Base-by-base conservation (phyloP, 1,140 invertebrate genomes). In the Apocrypta bakeri region DNA sequence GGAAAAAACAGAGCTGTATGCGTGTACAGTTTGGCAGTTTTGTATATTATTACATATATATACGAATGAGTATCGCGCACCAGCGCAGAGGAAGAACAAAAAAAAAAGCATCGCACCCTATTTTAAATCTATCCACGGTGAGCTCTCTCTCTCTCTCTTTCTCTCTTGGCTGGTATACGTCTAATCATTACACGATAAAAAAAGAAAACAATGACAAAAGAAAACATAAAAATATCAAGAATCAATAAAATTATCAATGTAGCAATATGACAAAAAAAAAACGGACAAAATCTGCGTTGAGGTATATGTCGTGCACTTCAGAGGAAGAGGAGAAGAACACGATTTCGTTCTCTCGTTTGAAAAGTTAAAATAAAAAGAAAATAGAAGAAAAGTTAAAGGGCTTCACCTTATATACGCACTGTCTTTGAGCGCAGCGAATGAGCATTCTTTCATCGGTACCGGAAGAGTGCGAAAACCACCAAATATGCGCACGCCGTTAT, bases 391-490 rank as follows among this genome's bases (percentile, higher is more conserved):
- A 31, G 21, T 6, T 66, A 24, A 61, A 56, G 14, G 29, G 48
- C 3, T 69, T 82, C 64, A 21, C 24, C 64, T 76, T 69, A 61
- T 37, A 61, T 6, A 48, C 48, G 48, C 48, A n/a, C 42, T 48
- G 21, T 42, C 56, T n/a, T n/a, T 63, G 24, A 66, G 71, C 37
- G 61, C 37, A 81, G 37, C 73, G 40, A n/a, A 79, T 75, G 77
- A 83, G 82, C 82, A 83, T 83, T 83, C 82, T 75, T 83, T 80
- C 82, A 75, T 83, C 76, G 82, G 82, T 83, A 83, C 77, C 72
- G 82, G 77, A 83, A 83, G 69, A 79, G 27, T 74, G 75, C 68
- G 77, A 74, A 71, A 83, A 83, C 75, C 71, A 14, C 61, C 69
- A 74, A 83, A 74, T 74, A 37, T 31, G 56, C 75, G 69, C 68